Evolutionary conservation across 2,113 vertebrate genomes (phyloP).

Genomic region (Petroica traversi): DNA sequence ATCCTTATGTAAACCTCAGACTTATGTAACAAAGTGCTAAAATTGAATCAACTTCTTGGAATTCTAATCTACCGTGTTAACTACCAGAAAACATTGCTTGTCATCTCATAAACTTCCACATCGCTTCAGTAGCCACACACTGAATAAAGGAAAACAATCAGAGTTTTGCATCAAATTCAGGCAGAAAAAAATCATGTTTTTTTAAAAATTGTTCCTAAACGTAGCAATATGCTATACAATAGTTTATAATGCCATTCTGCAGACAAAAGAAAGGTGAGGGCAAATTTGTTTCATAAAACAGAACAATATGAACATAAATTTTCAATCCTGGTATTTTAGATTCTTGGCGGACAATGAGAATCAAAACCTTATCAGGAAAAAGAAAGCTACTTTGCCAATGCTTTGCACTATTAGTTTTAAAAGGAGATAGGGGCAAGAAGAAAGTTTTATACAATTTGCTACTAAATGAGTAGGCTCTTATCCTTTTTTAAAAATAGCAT

Average conservation of each 20-base stretch:
- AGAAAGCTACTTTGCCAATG: background rate
- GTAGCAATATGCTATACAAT: background rate
- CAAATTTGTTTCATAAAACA: background rate
- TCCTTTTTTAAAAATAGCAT: background rate
- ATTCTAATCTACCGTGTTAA: background rate
- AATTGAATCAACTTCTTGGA: background rate
- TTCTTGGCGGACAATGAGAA: background rate
- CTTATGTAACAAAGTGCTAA: background rate
- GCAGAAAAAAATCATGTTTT: background rate
- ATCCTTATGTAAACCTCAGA: background rate
- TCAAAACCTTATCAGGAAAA: background rate
- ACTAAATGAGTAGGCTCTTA: background rate
- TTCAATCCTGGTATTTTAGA: background rate
- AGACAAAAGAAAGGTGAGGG: background rate
- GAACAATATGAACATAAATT: background rate
- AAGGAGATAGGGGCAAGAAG: background rate
- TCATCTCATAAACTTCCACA: background rate
- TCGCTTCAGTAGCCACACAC: background rate
- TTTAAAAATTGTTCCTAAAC: background rate
- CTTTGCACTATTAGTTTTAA: background rate
- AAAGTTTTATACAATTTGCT: background rate
- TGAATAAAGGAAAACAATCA: background rate
- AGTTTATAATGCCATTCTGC: background rate
- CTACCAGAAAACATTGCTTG: background rate
- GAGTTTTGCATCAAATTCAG: background rate